phyloP scores from a whole-genome alignment of 2,113 vertebrate genomes.

The Anas platyrhynchos region DNA sequence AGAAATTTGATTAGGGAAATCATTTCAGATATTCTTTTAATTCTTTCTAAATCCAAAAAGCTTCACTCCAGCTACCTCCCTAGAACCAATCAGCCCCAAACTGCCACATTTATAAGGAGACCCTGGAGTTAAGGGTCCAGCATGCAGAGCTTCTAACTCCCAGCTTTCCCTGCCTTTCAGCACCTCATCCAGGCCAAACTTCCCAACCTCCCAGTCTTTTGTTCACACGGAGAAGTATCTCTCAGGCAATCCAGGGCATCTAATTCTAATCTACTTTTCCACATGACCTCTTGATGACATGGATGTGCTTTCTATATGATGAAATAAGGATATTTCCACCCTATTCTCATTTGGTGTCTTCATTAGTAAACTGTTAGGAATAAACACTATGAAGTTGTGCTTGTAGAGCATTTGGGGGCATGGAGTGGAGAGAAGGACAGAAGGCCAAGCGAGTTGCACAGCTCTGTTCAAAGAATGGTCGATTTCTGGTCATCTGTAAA shows the following conservation, averaged over 20 bases:
- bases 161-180: neutral
- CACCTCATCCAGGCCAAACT: neutral
- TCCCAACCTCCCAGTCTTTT: neutral
- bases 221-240: neutral
- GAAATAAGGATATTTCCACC: neutral
- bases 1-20: slow-evolving; percentile 68
- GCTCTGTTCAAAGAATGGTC: neutral
- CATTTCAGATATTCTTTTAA: slow-evolving; percentile 55
- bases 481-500: accelerated
- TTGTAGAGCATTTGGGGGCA: neutral
- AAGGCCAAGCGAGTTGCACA: neutral
- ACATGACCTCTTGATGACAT: neutral
- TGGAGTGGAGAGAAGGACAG: neutral
- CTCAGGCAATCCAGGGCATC: neutral
- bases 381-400: neutral
- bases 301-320: neutral
- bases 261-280: neutral
- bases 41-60: slow-evolving; percentile 35
- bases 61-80: neutral
- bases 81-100: neutral
- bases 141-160: neutral
- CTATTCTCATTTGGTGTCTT: neutral
- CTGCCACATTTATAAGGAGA: neutral
- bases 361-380: neutral
- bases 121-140: neutral